A percentile compares a stretch with the other conserved stretches of the same genome.
Evolutionary conservation across 2,113 vertebrate species (phyloP).

Genomic region (Pollachius pollachius): DNA sequence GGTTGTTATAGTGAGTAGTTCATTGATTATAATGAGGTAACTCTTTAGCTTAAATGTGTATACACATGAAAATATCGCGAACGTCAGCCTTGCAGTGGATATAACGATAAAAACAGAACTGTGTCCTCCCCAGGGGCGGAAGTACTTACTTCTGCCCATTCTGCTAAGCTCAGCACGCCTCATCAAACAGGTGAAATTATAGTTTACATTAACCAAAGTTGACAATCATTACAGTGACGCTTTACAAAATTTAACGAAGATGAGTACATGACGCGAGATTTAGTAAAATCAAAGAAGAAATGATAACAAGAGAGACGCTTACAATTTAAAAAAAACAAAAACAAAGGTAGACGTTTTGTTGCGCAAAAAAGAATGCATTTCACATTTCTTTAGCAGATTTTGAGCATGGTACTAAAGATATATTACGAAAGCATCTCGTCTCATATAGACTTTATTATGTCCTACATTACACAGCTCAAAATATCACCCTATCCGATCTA

Average conservation of each 20-base stretch:
- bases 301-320: too few species aligned
- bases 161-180: slow-evolving; percentile 46
- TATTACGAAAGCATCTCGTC: too few species aligned
- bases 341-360: too few species aligned
- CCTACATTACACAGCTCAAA: too few species aligned
- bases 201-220: background rate
- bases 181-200: slow-evolving; percentile 52
- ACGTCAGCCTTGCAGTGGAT: background rate
- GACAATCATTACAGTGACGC: slow-evolving; percentile 38
- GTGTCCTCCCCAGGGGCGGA: slow-evolving; percentile 22
- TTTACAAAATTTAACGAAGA: slow-evolving; percentile 32
- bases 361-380: too few species aligned
- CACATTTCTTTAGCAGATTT: too few species aligned
- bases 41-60: rapidly evolving
- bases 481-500: too few species aligned
- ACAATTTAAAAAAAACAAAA: too few species aligned
- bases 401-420: too few species aligned
- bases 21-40: background rate
- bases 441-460: too few species aligned
- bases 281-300: background rate
- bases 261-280: background rate
- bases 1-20: background rate
- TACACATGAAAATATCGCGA: rapidly evolving
- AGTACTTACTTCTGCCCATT: slow-evolving; percentile 29
- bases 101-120: background rate